These are phyloP conservation scores for Diarsia dahlii DNA, from an alignment of 2,888 invertebrate species.

Conservation along the genomic window DNA sequence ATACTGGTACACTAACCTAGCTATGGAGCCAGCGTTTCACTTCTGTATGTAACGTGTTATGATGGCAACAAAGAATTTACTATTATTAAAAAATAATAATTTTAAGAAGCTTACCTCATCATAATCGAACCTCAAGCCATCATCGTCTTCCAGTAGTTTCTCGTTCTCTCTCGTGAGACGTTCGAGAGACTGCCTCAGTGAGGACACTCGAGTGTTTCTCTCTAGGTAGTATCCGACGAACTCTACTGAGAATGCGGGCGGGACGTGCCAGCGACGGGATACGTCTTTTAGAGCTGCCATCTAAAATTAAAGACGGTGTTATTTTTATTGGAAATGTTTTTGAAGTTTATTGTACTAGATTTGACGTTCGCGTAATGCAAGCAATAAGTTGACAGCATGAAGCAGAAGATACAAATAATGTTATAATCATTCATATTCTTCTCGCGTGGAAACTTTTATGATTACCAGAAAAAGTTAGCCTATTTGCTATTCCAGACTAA, in stretches of 20 bases:
- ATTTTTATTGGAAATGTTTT: not conserved
- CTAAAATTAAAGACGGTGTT: constrained; percentile 67
- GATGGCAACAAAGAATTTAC: too few relatives aligned
- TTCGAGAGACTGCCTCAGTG: constrained; percentile 94
- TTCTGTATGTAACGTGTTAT: too few relatives aligned
- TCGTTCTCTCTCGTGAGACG: constrained; percentile 94
- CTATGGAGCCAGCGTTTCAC: too few relatives aligned
- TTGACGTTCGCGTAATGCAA: not conserved
- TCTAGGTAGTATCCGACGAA: constrained; percentile 98
- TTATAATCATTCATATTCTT: not conserved
- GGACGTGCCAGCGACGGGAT: constrained; percentile 98
- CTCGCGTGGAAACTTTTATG: not conserved
- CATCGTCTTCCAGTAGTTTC: constrained; percentile 94
- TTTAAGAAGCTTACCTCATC: constrained; percentile 91
- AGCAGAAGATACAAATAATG: too few relatives aligned
- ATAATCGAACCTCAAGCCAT: constrained; percentile 93
- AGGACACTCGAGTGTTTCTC: constrained; percentile 95
- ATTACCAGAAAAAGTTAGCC: not conserved
- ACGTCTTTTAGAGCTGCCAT: constrained; percentile 95
- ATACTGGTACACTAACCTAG: too few relatives aligned
- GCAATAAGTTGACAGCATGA: not conserved
- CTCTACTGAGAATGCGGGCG: constrained; percentile 98
- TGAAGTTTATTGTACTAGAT: not conserved
- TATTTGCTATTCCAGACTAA: not conserved
- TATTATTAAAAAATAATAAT: too few relatives aligned